Evolutionary conservation across 2,113 vertebrate genomes (phyloP).

Genomic region (Eptesicus fuscus): DNA sequence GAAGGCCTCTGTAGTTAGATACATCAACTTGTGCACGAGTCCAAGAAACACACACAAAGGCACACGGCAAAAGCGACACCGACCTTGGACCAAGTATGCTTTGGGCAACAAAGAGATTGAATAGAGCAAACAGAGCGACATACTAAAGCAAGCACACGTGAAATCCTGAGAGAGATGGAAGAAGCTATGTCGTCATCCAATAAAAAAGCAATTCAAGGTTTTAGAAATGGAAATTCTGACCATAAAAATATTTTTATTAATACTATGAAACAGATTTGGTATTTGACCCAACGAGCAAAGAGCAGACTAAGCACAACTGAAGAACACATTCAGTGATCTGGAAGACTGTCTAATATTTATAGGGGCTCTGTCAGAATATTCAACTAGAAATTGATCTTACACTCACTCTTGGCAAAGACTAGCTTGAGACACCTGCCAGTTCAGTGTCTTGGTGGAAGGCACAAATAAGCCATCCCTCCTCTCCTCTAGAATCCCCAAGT

Average conservation of each 20-base stretch:
- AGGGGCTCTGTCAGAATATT: background rate
- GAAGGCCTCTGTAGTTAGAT: background rate
- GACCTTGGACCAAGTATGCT: background rate
- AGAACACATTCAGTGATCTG: background rate
- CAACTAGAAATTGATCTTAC: background rate
- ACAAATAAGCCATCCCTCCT: background rate
- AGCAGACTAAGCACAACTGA: background rate
- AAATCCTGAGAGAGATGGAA: background rate
- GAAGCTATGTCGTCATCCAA: background rate
- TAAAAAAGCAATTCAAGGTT: background rate
- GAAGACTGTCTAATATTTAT: background rate
- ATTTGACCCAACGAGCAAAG: background rate
- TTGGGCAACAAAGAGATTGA: background rate
- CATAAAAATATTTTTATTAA: background rate
- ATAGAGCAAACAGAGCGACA: background rate
- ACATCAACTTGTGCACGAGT: no score
- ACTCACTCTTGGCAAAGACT: background rate
- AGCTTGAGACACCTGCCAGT: background rate
- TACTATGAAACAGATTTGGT: background rate
- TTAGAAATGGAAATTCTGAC: background rate
- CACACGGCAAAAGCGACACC: background rate
- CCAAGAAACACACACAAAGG: rapidly evolving
- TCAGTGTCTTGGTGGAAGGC: background rate
- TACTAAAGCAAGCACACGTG: background rate
- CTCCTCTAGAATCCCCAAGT: background rate